Percentiles rank a stretch among this genome's conserved stretches.
Conservation (phyloP, 2,113 vertebrate species). For the Penelope pileata region DNA sequence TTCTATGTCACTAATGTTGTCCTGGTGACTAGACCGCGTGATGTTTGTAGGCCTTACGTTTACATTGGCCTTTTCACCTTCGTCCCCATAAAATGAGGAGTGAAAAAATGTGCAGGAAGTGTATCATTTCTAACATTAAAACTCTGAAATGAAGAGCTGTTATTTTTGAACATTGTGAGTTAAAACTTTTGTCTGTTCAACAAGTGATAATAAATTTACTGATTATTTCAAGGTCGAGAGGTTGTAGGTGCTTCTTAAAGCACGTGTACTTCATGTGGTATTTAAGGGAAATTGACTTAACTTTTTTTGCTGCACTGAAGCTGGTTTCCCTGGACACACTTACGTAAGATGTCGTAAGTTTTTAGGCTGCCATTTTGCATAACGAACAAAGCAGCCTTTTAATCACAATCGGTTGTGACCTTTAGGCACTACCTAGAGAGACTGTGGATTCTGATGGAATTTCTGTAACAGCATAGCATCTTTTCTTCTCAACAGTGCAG, state of each 20-base stretch:
- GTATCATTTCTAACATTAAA: background rate
- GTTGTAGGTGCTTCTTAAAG: background rate
- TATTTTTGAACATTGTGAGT: background rate
- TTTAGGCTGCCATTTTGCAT: background rate
- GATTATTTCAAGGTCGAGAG: background rate
- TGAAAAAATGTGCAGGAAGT: background rate
- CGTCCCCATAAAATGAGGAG: background rate
- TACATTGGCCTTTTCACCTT: background rate
- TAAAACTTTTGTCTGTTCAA: background rate
- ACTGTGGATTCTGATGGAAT: background rate
- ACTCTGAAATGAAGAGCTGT: background rate
- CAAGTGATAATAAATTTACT: background rate
- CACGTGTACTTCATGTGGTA: background rate
- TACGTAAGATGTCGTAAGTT: background rate
- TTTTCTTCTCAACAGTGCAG: background rate
- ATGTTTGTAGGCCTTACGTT: background rate
- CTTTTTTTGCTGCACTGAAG: background rate
- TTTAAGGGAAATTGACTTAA: background rate
- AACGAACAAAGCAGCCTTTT: constrained; percentile 30
- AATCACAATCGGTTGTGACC: background rate
- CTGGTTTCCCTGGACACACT: background rate
- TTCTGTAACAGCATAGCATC: background rate
- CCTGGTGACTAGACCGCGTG: background rate
- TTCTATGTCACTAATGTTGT: background rate
- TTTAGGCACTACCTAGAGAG: background rate